phyloP scores from a whole-genome alignment of 1,140 invertebrate genomes.

The Portunus trituberculatus region DNA sequence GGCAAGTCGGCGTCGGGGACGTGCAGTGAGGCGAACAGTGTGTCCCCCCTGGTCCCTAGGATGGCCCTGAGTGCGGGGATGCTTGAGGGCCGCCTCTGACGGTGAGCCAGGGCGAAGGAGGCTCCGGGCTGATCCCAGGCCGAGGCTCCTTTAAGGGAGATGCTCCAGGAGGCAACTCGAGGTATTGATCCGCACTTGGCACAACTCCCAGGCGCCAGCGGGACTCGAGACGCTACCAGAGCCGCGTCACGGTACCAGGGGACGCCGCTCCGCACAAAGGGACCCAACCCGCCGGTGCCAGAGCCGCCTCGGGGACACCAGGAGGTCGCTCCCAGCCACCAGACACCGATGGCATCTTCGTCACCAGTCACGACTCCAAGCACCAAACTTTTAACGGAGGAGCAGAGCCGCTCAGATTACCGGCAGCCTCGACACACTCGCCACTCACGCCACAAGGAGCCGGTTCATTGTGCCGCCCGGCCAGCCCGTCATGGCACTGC shows the following conservation, averaged over 20 bases:
- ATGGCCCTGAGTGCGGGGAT: neutral
- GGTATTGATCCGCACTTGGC: constrained; percentile 18
- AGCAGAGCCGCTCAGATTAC: neutral
- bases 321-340: neutral
- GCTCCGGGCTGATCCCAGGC: neutral
- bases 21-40: neutral
- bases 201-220: constrained; percentile 15
- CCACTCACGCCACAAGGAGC: neutral
- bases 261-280: neutral
- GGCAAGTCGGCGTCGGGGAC: neutral
- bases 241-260: neutral
- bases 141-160: constrained; percentile 18
- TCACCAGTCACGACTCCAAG: neutral
- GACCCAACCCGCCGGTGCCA: neutral
- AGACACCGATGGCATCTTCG: neutral
- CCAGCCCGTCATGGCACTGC: neutral
- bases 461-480: neutral
- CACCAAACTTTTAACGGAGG: neutral
- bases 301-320: neutral
- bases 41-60: neutral
- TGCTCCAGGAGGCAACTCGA: neutral
- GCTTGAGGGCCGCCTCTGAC: neutral
- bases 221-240: neutral
- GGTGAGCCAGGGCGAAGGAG: neutral
- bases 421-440: neutral